Base-by-base conservation (phyloP, 2,797 vertebrate genomes). In the Eospalax fontanierii region DNA sequence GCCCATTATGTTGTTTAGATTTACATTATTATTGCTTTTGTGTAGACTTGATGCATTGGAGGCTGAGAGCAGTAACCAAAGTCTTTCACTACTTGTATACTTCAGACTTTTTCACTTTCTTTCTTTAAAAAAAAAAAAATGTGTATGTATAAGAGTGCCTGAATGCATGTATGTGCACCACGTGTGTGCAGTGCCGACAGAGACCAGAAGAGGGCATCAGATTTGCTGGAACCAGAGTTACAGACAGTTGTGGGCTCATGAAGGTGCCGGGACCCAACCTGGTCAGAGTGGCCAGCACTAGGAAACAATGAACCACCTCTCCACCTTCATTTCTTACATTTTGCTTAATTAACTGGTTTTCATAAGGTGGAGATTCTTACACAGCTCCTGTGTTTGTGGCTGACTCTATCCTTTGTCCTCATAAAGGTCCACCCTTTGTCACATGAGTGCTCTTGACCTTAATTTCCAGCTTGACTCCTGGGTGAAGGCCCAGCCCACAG, bases 371-470 rank as follows among this genome's bases (percentile, higher is more conserved):
- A 33, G 70, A 33, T 12, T 6, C 33, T 24, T 10, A 43, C 28
- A 74, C 14, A 18, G 73, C 28, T 26, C 46, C 35, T 35, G 15
- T n/a, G 15, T 89, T 73, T 16, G 24, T 21, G 68, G 46, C 21
- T 19, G 35, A 26, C n/a, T 24, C 8, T 24, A 4, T 4, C 7
- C 26, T 57, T n/a, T 54, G 30, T 46, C 71, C 46, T 87, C 43
- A 35, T n/a, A 70, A 65, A 93, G 35, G 16, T 30, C 33, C 6
- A 28, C 22, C 11, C 28, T 68, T 46, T 87, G 61, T 73, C n/a
- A n/a, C 33, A 4, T 0, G 2, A 3, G 61, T 4, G 38, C 4
- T 76, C 5, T 43, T 16, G 4, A 10, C 0, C 28, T 33, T 50
- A 16, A 15, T 46, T 83, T 65, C n/a, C 7, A 50, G 26, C 40